These are phyloP conservation scores for Ennomos fuscantarius DNA, from an alignment of 2,888 invertebrate genomes.

Conservation along the genomic window DNA sequence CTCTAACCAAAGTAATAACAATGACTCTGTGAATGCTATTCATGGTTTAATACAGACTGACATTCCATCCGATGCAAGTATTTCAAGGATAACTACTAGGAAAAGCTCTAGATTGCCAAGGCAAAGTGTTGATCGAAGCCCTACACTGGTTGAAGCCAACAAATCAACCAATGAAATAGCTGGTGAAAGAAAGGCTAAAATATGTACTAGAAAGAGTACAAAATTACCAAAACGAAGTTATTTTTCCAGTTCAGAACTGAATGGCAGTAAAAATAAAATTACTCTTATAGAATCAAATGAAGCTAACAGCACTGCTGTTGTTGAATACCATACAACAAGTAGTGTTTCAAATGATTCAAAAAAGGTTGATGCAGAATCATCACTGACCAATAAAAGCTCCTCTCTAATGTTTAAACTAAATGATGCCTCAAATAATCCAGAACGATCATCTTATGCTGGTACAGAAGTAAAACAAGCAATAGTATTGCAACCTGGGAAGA, in stretches of 20 bases:
- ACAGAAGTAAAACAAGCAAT: constrained; percentile 62
- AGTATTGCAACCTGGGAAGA: constrained; percentile 87
- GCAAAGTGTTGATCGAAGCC: not conserved
- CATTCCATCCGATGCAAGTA: constrained; percentile 12
- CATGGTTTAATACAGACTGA: not conserved
- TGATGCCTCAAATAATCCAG: constrained; percentile 8
- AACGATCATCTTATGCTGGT: constrained; percentile 33
- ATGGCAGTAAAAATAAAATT: constrained; percentile 22
- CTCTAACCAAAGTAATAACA: constrained; percentile 11
- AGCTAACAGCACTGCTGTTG: constrained; percentile 6
- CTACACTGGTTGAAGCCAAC: too few species aligned
- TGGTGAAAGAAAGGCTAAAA: constrained; percentile 20
- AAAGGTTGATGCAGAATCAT: constrained; percentile 4
- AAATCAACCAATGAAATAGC: too few species aligned
- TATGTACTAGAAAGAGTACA: constrained; percentile 14
- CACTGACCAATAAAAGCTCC: constrained; percentile 44
- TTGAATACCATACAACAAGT: constrained; percentile 1
- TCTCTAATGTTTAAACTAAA: constrained; percentile 39
- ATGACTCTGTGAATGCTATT: constrained; percentile 4
- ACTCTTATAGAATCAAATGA: constrained; percentile 15
- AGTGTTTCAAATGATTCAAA: not conserved
- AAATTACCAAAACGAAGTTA: constrained; percentile 17
- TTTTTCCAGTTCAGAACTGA: constrained; percentile 14
- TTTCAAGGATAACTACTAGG: constrained; percentile 14
- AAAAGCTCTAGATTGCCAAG: constrained; percentile 17